A percentile compares a stretch with the other conserved stretches of the same genome.
Conservation (phyloP, 2,888 invertebrate genomes). For the Drosophila infuscata region DNA sequence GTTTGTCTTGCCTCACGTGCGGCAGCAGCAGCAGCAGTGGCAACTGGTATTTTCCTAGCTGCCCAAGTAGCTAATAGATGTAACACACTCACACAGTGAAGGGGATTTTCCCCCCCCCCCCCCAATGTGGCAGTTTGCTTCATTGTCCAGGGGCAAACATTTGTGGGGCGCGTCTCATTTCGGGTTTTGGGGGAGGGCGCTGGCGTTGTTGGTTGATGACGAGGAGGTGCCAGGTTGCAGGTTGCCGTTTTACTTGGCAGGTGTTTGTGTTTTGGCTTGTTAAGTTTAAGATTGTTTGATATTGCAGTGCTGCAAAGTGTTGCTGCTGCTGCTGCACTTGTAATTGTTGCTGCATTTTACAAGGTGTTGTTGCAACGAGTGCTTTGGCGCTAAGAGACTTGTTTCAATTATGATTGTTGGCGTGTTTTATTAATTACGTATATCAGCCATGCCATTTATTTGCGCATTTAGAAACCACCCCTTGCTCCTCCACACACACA, state of each 20-base stretch:
- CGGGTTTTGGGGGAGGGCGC: slow-evolving; percentile 33
- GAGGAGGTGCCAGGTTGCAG: slow-evolving; percentile 9
- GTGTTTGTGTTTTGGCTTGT: slow-evolving; percentile 64
- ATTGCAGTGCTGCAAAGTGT: slow-evolving; percentile 31
- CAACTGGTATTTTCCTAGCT: slow-evolving; percentile 73
- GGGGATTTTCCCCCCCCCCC: too few species aligned
- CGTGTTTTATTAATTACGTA: slow-evolving; percentile 80
- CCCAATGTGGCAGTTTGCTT: slow-evolving; percentile 44
- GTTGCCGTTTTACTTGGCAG: slow-evolving; percentile 13
- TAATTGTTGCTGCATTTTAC: slow-evolving; percentile 42
- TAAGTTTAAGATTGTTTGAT: slow-evolving; percentile 69
- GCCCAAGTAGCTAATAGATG: slow-evolving; percentile 70
- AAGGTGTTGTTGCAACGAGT: slow-evolving; percentile 72
- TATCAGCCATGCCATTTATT: slow-evolving; percentile 66
- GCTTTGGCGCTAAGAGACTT: slow-evolving; percentile 83
- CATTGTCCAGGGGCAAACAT: slow-evolving; percentile 59
- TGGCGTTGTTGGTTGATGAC: slow-evolving; percentile 17
- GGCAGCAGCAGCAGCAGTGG: slow-evolving; percentile 36
- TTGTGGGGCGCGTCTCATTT: slow-evolving; percentile 24
- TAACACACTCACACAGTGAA: slow-evolving; percentile 21
- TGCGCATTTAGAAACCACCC: slow-evolving; percentile 52
- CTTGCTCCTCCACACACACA: not conserved
- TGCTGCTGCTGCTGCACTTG: slow-evolving; percentile 16
- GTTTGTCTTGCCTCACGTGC: slow-evolving; percentile 71
- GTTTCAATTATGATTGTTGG: slow-evolving; percentile 82